Evolutionary conservation across 1,140 invertebrate genomes (phyloP), one percentile per base, ranked within the genome.

Genomic region (Arion vulgaris): DNA sequence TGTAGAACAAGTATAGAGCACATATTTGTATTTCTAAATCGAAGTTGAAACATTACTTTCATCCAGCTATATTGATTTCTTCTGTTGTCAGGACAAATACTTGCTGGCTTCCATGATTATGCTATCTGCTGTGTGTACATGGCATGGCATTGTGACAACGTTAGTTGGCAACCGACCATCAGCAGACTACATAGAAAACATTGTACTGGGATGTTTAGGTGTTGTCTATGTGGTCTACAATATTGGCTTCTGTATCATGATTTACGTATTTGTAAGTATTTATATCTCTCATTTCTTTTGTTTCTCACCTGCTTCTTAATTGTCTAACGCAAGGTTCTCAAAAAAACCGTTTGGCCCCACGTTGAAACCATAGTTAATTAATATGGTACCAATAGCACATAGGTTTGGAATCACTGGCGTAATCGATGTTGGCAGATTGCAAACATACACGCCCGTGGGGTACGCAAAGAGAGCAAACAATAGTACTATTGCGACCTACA

Each of bases 21-120:
- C n/a, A n/a, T n/a, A n/a, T n/a, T n/a, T n/a, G n/a, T n/a, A n/a
- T n/a, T n/a, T n/a, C n/a, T n/a, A n/a, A n/a, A n/a, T n/a, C n/a
- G n/a, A n/a, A n/a, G n/a, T n/a, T n/a, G n/a, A n/a, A n/a, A n/a
- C n/a, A n/a, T n/a, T n/a, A n/a, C n/a, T n/a, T n/a, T n/a, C n/a
- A n/a, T n/a, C 41, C 41, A 7, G 41, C 41, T 45, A 15, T 45
- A 7, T 7, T 45, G 41, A 15, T 57, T 92, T 90, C 73, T 62
- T 83, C 9, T 68, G 7, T 78, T 86, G 84, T 68, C 86, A 92
- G 91, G 91, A 92, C 80, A 92, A 91, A 83, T 92, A 92, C 84
- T 83, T 92, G 53, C 83, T 92, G 76, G 88, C 88, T 1, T 89
- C 90, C 17, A 90, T 92, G 90, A 76, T 86, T 15, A 90, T 91